These are phyloP conservation scores for Paraescarpia echinospica DNA, from an alignment of 1,140 invertebrate species.

Conservation along the genomic window DNA sequence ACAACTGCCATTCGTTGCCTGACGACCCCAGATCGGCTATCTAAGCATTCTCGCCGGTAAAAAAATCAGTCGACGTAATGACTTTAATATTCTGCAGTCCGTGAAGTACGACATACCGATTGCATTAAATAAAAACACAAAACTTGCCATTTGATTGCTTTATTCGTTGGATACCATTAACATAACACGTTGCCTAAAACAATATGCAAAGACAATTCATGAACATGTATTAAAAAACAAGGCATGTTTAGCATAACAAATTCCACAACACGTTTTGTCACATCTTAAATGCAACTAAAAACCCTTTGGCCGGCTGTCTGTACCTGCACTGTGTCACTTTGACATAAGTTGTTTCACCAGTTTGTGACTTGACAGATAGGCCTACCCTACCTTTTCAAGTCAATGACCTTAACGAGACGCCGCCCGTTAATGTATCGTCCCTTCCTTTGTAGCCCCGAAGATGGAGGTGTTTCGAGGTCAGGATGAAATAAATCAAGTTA, in stretches of 20 bases:
- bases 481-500: not conserved
- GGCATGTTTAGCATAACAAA: not conserved
- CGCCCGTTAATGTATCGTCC: not conserved
- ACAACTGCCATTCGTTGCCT: no score
- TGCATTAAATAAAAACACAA: not conserved
- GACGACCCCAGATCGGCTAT: not conserved
- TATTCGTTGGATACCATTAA: not conserved
- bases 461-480: not conserved
- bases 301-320: not conserved
- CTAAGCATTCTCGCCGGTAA: not conserved
- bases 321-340: not conserved
- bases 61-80: not conserved
- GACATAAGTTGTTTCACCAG: not conserved
- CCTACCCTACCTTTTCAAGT: not conserved
- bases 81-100: no score
- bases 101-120: not conserved
- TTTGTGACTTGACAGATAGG: not conserved
- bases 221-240: not conserved
- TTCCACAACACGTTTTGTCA: not conserved
- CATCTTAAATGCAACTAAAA: not conserved
- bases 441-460: not conserved
- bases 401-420: not conserved
- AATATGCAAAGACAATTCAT: not conserved
- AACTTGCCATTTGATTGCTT: not conserved
- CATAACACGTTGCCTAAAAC: not conserved